Percentiles rank a stretch among this genome's conserved stretches.
Conservation (phyloP, 1,140 invertebrate genomes). For the Eriosoma lanigerum region DNA sequence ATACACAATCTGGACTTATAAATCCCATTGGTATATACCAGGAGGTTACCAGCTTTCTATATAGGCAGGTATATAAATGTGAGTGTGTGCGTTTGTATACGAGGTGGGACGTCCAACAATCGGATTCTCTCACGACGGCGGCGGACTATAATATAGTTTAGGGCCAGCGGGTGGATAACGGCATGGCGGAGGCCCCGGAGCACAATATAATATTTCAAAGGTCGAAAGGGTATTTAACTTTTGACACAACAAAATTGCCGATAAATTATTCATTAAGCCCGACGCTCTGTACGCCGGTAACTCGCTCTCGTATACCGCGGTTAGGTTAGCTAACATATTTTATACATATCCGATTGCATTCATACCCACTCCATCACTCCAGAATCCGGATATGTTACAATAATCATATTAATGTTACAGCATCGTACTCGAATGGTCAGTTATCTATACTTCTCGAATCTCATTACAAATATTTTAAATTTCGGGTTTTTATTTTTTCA, state of each 20-base stretch:
- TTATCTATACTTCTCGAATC: too few species aligned
- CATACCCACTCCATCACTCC: too few species aligned
- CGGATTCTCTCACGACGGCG: neutral
- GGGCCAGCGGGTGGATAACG: too few species aligned
- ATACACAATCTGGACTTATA: conserved; percentile 28
- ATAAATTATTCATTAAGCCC: conserved; percentile 45
- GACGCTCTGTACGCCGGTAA: neutral
- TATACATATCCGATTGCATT: too few species aligned
- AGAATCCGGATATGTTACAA: too few species aligned
- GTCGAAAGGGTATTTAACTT: conserved; percentile 47
- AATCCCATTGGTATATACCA: conserved; percentile 24
- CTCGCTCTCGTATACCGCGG: neutral
- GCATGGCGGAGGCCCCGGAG: neutral
- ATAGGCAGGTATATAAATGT: neutral
- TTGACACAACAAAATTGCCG: conserved; percentile 27
- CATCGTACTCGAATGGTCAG: too few species aligned
- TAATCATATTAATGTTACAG: too few species aligned
- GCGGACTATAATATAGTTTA: neutral
- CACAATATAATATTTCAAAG: conserved; percentile 37
- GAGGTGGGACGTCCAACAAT: neutral
- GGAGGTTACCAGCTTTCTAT: neutral
- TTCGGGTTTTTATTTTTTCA: too few species aligned
- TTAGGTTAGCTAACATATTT: too few species aligned
- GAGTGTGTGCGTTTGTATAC: neutral
- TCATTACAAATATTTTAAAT: too few species aligned